phyloP scores from a whole-genome alignment of 2,797 vertebrate genomes.

The Lagocephalus sceleratus region DNA sequence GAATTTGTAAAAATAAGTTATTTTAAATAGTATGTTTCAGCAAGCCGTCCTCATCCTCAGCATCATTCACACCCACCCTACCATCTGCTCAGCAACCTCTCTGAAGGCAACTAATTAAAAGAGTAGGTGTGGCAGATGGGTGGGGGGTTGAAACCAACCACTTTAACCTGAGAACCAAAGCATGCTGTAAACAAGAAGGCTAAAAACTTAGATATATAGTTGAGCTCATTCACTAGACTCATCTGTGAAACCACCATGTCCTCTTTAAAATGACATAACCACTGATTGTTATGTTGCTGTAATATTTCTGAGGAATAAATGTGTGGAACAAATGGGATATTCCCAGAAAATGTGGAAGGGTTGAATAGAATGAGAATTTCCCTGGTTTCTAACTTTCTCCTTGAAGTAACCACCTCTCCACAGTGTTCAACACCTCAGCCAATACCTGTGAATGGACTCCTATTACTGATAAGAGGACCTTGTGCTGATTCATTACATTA shows the following conservation, averaged over 20 bases:
- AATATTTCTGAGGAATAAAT: not conserved
- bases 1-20: too few relatives aligned
- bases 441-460: constrained; percentile 67
- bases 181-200: too few relatives aligned
- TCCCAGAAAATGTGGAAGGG: not conserved
- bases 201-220: too few relatives aligned
- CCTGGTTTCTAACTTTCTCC: constrained; percentile 69
- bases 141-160: too few relatives aligned
- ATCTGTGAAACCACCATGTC: not conserved
- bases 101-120: too few relatives aligned
- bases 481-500: constrained; percentile 13
- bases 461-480: constrained; percentile 50
- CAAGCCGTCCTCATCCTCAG: too few relatives aligned
- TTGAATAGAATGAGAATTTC: constrained; percentile 51
- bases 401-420: constrained; percentile 77
- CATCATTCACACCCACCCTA: too few relatives aligned
- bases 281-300: not conserved
- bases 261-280: not conserved
- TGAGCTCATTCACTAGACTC: not conserved
- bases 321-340: not conserved
- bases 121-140: too few relatives aligned
- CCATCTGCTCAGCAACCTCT: too few relatives aligned
- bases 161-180: too few relatives aligned
- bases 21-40: too few relatives aligned
- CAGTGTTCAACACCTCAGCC: constrained; percentile 71